Percentiles rank a stretch among this genome's conserved stretches.
These are phyloP conservation scores for Epistrophe grossulariae DNA, from an alignment of 2,888 invertebrate genomes.

Conservation along the genomic window DNA sequence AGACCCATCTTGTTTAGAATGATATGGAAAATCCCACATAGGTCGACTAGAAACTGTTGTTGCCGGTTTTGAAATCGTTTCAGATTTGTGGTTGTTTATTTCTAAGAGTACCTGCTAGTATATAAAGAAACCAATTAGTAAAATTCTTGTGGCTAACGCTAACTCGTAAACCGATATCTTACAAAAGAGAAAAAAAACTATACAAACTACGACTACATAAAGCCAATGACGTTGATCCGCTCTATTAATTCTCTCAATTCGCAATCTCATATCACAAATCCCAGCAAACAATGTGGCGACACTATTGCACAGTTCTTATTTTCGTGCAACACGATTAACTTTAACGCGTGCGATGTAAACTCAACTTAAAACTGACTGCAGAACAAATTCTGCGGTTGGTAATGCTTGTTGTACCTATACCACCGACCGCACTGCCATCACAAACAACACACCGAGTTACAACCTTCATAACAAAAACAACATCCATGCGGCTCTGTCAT, in stretches of 20 bases:
- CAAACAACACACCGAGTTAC: slow-evolving; percentile 59
- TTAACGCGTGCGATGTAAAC: slow-evolving; percentile 37
- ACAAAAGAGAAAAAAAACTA: background rate
- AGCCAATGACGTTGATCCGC: slow-evolving; percentile 57
- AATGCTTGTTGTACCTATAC: slow-evolving; percentile 66
- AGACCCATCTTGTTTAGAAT: no score
- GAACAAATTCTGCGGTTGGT: slow-evolving; percentile 73
- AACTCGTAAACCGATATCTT: background rate
- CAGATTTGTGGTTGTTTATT: background rate
- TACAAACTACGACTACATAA: background rate
- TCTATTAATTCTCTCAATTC: slow-evolving; percentile 71
- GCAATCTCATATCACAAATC: slow-evolving; percentile 54
- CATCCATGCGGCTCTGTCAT: slow-evolving; percentile 50
- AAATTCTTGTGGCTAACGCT: slow-evolving; percentile 8
- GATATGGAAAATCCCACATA: no score
- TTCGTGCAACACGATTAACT: slow-evolving; percentile 65
- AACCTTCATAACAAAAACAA: slow-evolving; percentile 41
- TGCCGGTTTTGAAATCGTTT: background rate
- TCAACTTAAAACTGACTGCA: slow-evolving; percentile 65
- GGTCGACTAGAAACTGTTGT: no score
- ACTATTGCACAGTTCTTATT: slow-evolving; percentile 34
- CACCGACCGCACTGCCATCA: background rate
- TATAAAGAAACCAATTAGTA: background rate
- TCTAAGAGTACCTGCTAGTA: background rate
- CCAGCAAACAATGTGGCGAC: slow-evolving; percentile 61